A percentile compares a stretch with the other conserved stretches of the same genome.
Evolutionary conservation across 2,888 invertebrate species (phyloP).

Genomic region (Stegophylla sp.): DNA sequence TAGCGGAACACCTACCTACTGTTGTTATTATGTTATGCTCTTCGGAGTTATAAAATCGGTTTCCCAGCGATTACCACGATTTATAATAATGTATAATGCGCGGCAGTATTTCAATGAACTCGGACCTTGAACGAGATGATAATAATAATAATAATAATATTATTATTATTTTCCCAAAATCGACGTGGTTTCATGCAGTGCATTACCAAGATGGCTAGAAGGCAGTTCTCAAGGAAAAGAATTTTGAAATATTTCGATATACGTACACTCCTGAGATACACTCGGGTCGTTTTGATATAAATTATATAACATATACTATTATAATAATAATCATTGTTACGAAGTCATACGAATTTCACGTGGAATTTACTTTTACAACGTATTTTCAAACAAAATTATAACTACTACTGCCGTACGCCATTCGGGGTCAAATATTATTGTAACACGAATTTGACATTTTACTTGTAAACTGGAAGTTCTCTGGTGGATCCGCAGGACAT

Average conservation of each 20-base stretch:
- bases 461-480: too few species aligned
- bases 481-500: too few species aligned
- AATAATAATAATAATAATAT: neutral
- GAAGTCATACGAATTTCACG: too few species aligned
- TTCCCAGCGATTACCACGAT: conserved; percentile 31
- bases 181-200: conserved; percentile 12
- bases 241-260: neutral
- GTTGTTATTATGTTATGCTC: conserved; percentile 33
- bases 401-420: too few species aligned
- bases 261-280: too few species aligned
- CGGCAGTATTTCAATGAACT: conserved; percentile 35
- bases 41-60: conserved; percentile 44
- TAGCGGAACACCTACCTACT: conserved; percentile 16
- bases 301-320: too few species aligned
- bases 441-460: too few species aligned
- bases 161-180: conserved; percentile 11
- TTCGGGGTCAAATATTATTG: too few species aligned
- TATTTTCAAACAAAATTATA: too few species aligned
- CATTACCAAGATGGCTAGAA: neutral
- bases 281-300: too few species aligned
- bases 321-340: too few species aligned
- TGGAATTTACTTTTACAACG: too few species aligned
- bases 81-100: conserved; percentile 29
- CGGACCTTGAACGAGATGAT: conserved; percentile 34
- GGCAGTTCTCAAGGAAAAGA: conserved; percentile 4